These are phyloP conservation scores for Anguilla japonica DNA, from an alignment of 2,113 vertebrate species.

Conservation along the genomic window DNA sequence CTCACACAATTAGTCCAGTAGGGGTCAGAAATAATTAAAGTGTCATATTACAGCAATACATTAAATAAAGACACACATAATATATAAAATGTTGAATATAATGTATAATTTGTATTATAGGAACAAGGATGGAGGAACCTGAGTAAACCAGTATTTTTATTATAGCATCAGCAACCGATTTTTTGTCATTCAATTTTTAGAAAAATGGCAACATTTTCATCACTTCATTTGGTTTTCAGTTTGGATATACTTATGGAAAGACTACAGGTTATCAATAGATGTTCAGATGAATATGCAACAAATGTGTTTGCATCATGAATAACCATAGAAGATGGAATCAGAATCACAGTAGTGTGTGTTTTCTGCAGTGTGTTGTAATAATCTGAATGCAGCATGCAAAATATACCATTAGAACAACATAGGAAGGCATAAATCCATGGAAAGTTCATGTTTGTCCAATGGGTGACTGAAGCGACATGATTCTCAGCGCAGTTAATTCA, in stretches of 20 bases:
- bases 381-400: slow-evolving; percentile 9
- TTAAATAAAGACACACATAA: background rate
- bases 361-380: background rate
- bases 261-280: background rate
- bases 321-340: background rate
- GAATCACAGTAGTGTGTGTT: slow-evolving; percentile 4
- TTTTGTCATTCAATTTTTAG: background rate
- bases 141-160: background rate
- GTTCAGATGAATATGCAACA: slow-evolving; percentile 1
- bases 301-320: background rate
- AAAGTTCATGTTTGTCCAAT: slow-evolving; percentile 34
- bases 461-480: slow-evolving; percentile 42
- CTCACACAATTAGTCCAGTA: background rate
- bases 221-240: background rate
- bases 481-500: slow-evolving; percentile 35
- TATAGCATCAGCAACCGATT: background rate
- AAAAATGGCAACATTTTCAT: background rate
- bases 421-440: background rate
- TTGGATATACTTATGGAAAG: background rate
- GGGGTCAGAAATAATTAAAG: background rate
- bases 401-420: slow-evolving; percentile 38
- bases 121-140: background rate
- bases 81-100: background rate
- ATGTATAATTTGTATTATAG: background rate
- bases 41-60: background rate